Percentiles rank a stretch among this genome's conserved stretches.
Conservation (phyloP, 2,797 vertebrate species). For the Acanthopagrus latus region DNA sequence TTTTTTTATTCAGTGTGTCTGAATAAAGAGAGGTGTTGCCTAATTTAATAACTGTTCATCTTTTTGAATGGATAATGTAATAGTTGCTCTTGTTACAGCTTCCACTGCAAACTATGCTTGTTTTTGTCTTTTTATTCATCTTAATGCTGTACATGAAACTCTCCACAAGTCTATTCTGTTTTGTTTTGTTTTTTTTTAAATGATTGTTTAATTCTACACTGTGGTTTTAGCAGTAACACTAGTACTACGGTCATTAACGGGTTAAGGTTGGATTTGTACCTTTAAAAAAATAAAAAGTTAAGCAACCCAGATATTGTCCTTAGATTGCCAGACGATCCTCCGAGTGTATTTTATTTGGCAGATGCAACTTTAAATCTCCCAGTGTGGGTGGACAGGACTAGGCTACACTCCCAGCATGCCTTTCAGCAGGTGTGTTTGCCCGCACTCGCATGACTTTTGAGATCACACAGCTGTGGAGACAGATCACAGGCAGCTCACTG, state of each 20-base stretch:
- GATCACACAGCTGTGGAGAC: slow-evolving; percentile 79
- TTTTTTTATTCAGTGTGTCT: not conserved
- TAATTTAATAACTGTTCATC: not conserved
- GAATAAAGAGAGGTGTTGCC: not conserved
- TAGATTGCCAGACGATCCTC: slow-evolving; percentile 39
- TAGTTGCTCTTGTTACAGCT: not conserved
- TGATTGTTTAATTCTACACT: not conserved
- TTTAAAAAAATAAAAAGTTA: not conserved
- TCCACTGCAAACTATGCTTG: not conserved
- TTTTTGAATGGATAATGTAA: not conserved
- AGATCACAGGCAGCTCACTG: slow-evolving; percentile 74
- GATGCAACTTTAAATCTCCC: slow-evolving; percentile 43
- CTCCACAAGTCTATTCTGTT: not conserved
- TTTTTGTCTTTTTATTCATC: not conserved
- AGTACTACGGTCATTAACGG: not conserved
- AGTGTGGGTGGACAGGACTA: slow-evolving; percentile 49
- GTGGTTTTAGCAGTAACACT: not conserved
- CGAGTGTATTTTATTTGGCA: slow-evolving; percentile 70
- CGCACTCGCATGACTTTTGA: slow-evolving; percentile 67
- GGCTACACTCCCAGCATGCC: slow-evolving; percentile 73
- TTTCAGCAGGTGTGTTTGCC: slow-evolving; percentile 83
- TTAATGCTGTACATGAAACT: not conserved
- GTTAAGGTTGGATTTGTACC: not conserved
- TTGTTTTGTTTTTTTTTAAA: too few species aligned
- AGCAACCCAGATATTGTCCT: slow-evolving; percentile 38